phyloP scores from a whole-genome alignment of 1,140 invertebrate genomes.

The Cheumatopsyche charites region DNA sequence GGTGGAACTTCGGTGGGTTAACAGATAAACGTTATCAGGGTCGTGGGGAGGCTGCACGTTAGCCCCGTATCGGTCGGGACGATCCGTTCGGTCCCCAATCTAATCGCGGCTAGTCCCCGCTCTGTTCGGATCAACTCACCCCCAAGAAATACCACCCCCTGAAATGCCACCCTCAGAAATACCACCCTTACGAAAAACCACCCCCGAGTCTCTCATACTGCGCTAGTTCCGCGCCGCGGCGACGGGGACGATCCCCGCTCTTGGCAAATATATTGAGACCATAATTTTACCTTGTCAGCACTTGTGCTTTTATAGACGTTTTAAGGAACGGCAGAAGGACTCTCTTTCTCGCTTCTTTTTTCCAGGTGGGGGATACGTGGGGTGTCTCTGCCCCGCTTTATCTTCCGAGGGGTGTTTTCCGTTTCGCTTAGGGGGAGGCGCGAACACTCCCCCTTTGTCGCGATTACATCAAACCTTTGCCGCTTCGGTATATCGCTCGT shows the following conservation, averaged over 20 bases:
- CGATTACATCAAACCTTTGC: constrained; percentile 7
- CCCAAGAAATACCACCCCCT: background rate
- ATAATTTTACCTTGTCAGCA: constrained; percentile 50
- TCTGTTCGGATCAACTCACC: constrained; percentile 48
- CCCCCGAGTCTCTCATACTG: no score
- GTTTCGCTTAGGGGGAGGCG: background rate
- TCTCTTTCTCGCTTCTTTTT: constrained; percentile 34
- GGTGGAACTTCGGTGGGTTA: constrained; percentile 18
- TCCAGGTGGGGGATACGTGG: background rate
- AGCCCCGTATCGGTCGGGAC: constrained; percentile 35
- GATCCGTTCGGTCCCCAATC: constrained; percentile 55
- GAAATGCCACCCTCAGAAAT: background rate
- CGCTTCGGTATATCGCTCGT: background rate
- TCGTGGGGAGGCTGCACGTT: constrained; percentile 34
- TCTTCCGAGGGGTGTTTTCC: background rate
- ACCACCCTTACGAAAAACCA: no score
- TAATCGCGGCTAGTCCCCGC: constrained; percentile 56
- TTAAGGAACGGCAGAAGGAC: constrained; percentile 45
- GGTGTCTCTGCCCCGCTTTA: no score
- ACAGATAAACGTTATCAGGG: constrained; percentile 46
- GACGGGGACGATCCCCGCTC: constrained; percentile 39
- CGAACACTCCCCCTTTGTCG: background rate
- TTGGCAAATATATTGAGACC: constrained; percentile 49
- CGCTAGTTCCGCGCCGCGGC: no score
- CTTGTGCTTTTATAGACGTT: constrained; percentile 49